phyloP scores from a whole-genome alignment of 2,888 invertebrate genomes.

The Chrysotoxum bicinctum region DNA sequence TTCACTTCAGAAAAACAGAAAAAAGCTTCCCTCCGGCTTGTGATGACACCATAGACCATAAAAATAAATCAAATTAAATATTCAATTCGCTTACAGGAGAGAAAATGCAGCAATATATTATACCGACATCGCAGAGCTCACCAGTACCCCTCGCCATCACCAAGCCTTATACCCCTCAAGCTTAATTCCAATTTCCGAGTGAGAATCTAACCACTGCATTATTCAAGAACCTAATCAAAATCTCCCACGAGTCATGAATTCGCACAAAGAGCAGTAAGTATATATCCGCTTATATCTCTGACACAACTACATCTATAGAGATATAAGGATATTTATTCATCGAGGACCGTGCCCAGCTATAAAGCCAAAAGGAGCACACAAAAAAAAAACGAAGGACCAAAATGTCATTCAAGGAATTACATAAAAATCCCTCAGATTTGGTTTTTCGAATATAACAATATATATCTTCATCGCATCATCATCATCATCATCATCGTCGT shows the following conservation, averaged over 20 bases:
- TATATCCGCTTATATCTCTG: slow-evolving; percentile 1
- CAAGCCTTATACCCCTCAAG: slow-evolving; percentile 42
- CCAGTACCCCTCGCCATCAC: background rate
- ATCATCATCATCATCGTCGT: slow-evolving; percentile 49
- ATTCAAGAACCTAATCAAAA: slow-evolving; percentile 72
- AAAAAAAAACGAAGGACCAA: background rate
- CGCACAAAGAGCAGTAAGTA: slow-evolving; percentile 1
- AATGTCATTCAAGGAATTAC: slow-evolving; percentile 64
- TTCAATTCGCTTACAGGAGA: slow-evolving; percentile 57
- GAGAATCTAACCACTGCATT: slow-evolving; percentile 69
- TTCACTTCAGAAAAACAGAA: slow-evolving; percentile 35
- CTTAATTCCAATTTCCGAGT: slow-evolving; percentile 71
- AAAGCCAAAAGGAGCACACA: background rate
- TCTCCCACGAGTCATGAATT: slow-evolving; percentile 70
- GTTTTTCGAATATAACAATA: slow-evolving; percentile 61
- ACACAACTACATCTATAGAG: background rate
- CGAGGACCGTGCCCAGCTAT: background rate
- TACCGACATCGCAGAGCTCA: background rate
- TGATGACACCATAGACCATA: slow-evolving; percentile 57
- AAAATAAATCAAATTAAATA: slow-evolving; percentile 72
- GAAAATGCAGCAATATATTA: slow-evolving; percentile 37
- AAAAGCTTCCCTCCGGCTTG: slow-evolving; percentile 22
- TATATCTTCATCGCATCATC: slow-evolving; percentile 15
- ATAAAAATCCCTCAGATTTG: slow-evolving; percentile 68
- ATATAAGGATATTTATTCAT: slow-evolving; percentile 4